Conservation (phyloP, 2,888 invertebrate genomes). For the Idaea biselata region DNA sequence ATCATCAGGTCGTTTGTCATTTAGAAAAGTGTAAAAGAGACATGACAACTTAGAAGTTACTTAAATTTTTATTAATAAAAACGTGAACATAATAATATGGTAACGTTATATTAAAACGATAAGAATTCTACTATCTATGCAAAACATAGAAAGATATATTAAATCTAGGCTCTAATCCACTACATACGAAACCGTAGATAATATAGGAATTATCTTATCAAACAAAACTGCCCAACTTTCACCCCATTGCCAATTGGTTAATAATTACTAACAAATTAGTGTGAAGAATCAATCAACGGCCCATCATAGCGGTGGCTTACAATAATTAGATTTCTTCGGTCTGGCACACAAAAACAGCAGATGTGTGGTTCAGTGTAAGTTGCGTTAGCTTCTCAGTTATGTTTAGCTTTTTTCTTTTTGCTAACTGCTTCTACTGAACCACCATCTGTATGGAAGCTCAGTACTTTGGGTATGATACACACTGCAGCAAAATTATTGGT, state of each 20-base stretch:
- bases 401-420: slow-evolving; percentile 62
- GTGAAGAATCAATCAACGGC: slow-evolving; percentile 69
- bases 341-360: slow-evolving; percentile 73
- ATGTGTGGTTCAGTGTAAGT: slow-evolving; percentile 60
- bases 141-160: too few relatives aligned
- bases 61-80: too few relatives aligned
- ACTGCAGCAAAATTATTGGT: slow-evolving; percentile 28
- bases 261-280: slow-evolving; percentile 53
- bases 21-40: too few relatives aligned
- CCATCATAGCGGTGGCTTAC: slow-evolving; percentile 58
- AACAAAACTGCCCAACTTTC: slow-evolving; percentile 5
- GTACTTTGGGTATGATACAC: slow-evolving; percentile 48
- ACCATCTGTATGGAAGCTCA: slow-evolving; percentile 67
- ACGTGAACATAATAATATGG: too few relatives aligned
- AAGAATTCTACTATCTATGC: too few relatives aligned
- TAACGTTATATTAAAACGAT: too few relatives aligned
- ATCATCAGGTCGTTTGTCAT: too few relatives aligned
- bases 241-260: slow-evolving; percentile 18
- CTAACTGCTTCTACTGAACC: slow-evolving; percentile 63
- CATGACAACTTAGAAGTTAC: too few relatives aligned
- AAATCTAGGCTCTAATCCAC: too few relatives aligned
- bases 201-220: not conserved
- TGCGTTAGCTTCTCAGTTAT: slow-evolving; percentile 67
- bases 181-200: not conserved
- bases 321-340: slow-evolving; percentile 69